Conservation (phyloP, 2,113 vertebrate genomes). For the Phrynocephalus versicolor region DNA sequence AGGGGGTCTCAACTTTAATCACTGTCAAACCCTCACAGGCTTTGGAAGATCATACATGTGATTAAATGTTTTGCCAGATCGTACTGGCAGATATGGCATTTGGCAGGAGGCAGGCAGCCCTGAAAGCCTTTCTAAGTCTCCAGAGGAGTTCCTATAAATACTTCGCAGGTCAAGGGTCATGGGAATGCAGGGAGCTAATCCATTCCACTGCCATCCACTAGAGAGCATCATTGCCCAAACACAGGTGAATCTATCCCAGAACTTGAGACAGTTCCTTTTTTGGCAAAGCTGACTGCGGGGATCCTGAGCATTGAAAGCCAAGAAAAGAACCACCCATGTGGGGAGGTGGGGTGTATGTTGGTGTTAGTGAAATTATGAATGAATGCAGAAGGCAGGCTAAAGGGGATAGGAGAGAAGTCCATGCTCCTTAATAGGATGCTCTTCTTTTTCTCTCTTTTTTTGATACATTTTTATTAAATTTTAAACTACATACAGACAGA, state of each 20-base stretch:
- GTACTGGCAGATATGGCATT: neutral
- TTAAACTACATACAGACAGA: no score
- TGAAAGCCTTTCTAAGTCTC: neutral
- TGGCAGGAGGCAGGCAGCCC: neutral
- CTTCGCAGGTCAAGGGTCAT: neutral
- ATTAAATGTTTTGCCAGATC: constrained; percentile 15
- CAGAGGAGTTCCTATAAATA: neutral
- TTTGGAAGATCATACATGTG: constrained; percentile 1
- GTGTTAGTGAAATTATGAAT: neutral
- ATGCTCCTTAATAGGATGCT: no score
- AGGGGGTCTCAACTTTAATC: neutral
- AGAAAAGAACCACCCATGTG: neutral
- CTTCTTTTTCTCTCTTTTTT: no score
- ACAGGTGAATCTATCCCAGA: no score
- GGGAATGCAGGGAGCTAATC: neutral
- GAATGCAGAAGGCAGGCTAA: neutral
- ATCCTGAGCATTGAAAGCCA: neutral
- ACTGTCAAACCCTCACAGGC: neutral
- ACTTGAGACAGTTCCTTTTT: no score
- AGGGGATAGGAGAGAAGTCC: no score
- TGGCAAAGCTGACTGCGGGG: neutral
- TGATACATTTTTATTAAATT: no score
- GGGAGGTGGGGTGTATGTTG: neutral
- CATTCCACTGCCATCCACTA: neutral
- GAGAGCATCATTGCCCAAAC: neutral